These are phyloP conservation scores for Lutraria rhynchaena DNA, from an alignment of 1,140 invertebrate species.

Conservation along the genomic window DNA sequence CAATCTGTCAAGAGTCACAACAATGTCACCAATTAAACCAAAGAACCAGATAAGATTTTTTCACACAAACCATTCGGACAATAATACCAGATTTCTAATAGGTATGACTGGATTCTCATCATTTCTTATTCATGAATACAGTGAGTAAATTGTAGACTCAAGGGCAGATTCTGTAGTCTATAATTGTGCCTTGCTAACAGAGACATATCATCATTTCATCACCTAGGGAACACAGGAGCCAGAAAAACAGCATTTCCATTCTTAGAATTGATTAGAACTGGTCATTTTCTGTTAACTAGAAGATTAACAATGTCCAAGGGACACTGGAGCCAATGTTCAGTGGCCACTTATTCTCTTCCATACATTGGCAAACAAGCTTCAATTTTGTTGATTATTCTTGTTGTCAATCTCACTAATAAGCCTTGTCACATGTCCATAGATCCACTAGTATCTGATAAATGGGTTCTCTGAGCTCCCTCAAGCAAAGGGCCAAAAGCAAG, in stretches of 20 bases:
- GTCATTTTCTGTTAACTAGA: slow-evolving; percentile 30
- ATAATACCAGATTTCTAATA: no score
- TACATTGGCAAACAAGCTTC: slow-evolving; percentile 1
- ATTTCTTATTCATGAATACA: slow-evolving; percentile 30
- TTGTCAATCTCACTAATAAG: slow-evolving; percentile 6
- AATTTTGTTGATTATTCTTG: slow-evolving; percentile 28
- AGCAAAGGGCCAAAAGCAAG: background rate
- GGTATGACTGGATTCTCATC: background rate
- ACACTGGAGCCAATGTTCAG: background rate
- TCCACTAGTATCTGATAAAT: slow-evolving; percentile 18
- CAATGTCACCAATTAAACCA: no score
- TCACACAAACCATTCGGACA: no score
- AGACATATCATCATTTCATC: slow-evolving; percentile 16
- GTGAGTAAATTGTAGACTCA: background rate
- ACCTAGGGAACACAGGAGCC: slow-evolving; percentile 9
- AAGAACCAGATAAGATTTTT: no score
- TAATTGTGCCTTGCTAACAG: no score
- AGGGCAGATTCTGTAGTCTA: no score
- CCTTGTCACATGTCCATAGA: slow-evolving; percentile 3
- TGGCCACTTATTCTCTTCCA: background rate
- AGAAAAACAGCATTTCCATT: background rate
- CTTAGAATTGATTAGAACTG: background rate
- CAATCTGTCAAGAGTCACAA: no score
- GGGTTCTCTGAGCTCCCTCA: background rate
- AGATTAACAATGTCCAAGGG: slow-evolving; percentile 32